Base-by-base conservation (phyloP, 2,888 invertebrate genomes). In the Sepioteuthis lessoniana region DNA sequence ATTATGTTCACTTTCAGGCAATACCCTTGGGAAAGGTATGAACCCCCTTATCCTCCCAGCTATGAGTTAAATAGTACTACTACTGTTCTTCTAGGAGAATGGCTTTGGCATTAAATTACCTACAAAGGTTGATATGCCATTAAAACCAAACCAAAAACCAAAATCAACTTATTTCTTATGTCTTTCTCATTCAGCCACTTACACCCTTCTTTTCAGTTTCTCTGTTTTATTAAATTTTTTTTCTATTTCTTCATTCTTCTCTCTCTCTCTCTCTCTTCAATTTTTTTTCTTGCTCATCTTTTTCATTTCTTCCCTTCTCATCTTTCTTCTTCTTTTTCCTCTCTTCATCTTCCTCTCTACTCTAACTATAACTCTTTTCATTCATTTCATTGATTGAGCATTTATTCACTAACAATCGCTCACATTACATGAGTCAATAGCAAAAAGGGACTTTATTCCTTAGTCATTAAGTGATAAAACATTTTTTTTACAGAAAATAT, bases 381-480 rank as follows among this genome's bases (percentile, higher is more conserved):
- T 76, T 76, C 76, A 76, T 3, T n/a, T n/a, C 13, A 76, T 76
- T 76, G 76, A 76, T 76, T n/a, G 13, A 76, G 16, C 55, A 55
- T 25, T 25, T 76, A 76, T n/a, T n/a, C 76, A n/a, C 76, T 76
- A 76, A 76, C n/a, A 76, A 76, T 76, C 76, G n/a, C 76, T 76
- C 76, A 76, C 76, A n/a, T 76, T 76, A n/a, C 76, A 76, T 76
- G 76, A 76, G 76, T n/a, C 76, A n/a, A n/a, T 76, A 76, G 16
- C 76, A 76, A 76, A 76, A 76, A 76, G n/a, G 76, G 76, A 76
- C 76, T 76, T 76, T 19, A n/a, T n/a, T 16, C 76, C 76, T 76
- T 76, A 76, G 76, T 76, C 76, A 76, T n/a, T 76, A n/a, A 76
- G n/a, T 76, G 76, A 76, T 76, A 76, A 76, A 76, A 76, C n/a